phyloP scores from a whole-genome alignment of 2,797 vertebrate species.

The Merluccius polli region DNA sequence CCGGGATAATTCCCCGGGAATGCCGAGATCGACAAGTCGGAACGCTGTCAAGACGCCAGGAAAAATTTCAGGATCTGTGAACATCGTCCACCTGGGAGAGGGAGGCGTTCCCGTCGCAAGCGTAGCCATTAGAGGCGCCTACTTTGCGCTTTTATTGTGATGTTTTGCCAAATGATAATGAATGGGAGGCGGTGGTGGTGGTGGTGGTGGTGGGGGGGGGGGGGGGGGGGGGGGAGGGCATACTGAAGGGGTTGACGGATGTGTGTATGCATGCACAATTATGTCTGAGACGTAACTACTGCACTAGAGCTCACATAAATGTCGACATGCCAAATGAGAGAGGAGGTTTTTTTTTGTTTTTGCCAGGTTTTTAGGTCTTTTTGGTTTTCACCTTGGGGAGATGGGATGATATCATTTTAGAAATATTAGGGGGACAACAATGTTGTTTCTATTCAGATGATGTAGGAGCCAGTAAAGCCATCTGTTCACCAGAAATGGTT shows the following conservation, averaged over 20 bases:
- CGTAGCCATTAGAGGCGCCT: background rate
- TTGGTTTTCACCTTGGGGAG: background rate
- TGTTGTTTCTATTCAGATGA: background rate
- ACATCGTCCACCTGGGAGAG: background rate
- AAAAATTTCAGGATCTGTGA: background rate
- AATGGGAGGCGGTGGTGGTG: background rate
- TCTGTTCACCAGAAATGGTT: background rate
- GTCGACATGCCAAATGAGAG: background rate
- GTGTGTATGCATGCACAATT: background rate
- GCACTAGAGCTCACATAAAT: background rate
- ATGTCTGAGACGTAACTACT: background rate
- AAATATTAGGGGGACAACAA: background rate
- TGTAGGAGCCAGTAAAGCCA: background rate
- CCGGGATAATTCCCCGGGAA: background rate
- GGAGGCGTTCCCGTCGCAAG: background rate
- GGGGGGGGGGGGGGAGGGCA: too few relatives aligned
- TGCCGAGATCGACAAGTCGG: background rate
- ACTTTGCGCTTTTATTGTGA: background rate
- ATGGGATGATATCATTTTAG: background rate
- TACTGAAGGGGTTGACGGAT: background rate
- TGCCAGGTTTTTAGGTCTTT: background rate
- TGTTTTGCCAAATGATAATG: background rate
- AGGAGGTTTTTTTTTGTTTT: too few relatives aligned
- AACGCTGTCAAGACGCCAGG: background rate
- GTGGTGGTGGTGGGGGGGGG: too few relatives aligned